Evolutionary conservation across 1,140 invertebrate species (phyloP).

Genomic region (Drosophila equinoxialis): DNA sequence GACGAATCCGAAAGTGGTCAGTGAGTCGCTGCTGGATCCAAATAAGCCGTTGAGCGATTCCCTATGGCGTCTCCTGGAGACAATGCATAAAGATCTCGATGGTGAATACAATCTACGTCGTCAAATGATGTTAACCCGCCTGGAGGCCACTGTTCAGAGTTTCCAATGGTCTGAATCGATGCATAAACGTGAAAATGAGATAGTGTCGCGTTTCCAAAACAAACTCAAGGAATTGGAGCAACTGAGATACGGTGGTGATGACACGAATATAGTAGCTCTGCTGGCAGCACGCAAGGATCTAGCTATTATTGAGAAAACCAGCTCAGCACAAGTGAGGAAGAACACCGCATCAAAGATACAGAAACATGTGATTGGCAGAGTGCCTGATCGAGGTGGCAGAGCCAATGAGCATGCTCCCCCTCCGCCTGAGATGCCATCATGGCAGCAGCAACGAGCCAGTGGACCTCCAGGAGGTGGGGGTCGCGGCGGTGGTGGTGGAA

Average conservation of each 20-base stretch:
- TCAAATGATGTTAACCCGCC: conserved; percentile 93
- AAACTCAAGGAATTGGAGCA: conserved; percentile 86
- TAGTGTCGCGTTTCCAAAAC: conserved; percentile 88
- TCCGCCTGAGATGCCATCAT: conserved; percentile 97
- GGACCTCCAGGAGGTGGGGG: conserved; percentile 57
- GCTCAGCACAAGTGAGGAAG: conserved; percentile 90
- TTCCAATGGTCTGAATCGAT: conserved; percentile 96
- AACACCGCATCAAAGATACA: conserved; percentile 92
- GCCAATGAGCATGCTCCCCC: conserved; percentile 94
- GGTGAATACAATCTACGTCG: conserved; percentile 92
- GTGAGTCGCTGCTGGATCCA: conserved; percentile 91
- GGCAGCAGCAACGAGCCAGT: conserved; percentile 85
- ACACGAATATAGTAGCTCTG: conserved; percentile 88
- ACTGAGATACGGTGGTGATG: conserved; percentile 84
- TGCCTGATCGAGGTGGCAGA: conserved; percentile 95
- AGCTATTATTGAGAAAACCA: conserved; percentile 93
- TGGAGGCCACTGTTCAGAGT: conserved; percentile 97
- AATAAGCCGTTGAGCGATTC: conserved; percentile 87
- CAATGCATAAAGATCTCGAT: conserved; percentile 88
- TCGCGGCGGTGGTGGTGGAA: conserved; percentile 45
- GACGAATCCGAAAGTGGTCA: conserved; percentile 84
- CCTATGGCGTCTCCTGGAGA: conserved; percentile 91
- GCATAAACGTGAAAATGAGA: conserved; percentile 88
- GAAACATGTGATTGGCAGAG: conserved; percentile 92
- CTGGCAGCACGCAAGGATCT: conserved; percentile 92